Evolutionary conservation across 2,113 vertebrate genomes (phyloP), one percentile per base, ranked within the genome.

Genomic region (Ammodytes dubius): DNA sequence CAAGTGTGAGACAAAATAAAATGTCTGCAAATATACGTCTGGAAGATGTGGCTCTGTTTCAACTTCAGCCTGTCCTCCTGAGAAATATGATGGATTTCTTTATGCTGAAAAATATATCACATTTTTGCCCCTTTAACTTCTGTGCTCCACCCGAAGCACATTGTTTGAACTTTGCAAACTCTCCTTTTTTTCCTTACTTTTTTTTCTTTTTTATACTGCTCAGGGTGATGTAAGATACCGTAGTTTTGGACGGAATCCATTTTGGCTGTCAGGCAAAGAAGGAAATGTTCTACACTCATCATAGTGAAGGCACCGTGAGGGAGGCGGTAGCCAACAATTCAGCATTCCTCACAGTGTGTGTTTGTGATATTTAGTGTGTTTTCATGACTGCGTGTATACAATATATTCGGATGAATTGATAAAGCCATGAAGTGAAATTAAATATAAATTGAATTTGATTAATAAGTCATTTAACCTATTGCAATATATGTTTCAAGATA

Each of bases 241-340:
- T 46, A 37, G 75, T 80, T 84, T 87, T 86, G 85, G 88, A 84
- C 5, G 7, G 49, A 60, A 79, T 81, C 83, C 74, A 91, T 87
- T 83, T 86, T 83, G 57, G 64, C 87, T 86, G 65, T 72, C 50
- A 84, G 83, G 63, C 74, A 81, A 74, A 86, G 50, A 61, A 76
- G 63, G 46, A 72, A 70, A 56, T 59, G 45, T 52, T 84, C 68
- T 42, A 5, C 43, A 52, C 42, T 74, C 13, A 61, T 77, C 40
- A 69, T 17, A 67, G 63, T 68, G 66, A 75, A 57, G 59, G 66
- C 17, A 15, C 11, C 11, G 74, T 74, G 79, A 70, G 60, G 52
- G 49, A 74, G 58, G 53, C 59, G 42, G 47, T 3, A 66, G 39
- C 42, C 27, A 12, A 72, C 14, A 52, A 35, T 45, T 67, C 64